Percentiles rank a stretch among this genome's conserved stretches.
These are phyloP conservation scores for Tortricodes alternella DNA, from an alignment of 2,888 invertebrate genomes.

Conservation along the genomic window DNA sequence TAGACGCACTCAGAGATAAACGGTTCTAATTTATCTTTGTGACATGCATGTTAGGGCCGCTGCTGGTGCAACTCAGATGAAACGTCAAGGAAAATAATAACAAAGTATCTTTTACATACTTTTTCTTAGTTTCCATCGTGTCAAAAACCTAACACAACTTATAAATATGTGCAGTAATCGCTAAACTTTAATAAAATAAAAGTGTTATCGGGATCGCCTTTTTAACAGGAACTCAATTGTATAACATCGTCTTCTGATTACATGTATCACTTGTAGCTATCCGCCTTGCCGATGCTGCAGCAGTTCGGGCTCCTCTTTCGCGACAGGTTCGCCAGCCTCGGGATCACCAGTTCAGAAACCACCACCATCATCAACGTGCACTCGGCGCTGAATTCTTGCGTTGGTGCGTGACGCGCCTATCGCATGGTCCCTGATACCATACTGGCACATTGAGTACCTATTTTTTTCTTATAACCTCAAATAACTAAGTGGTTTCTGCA, in stretches of 20 bases:
- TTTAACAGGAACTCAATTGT: too few species aligned
- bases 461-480: constrained; percentile 20
- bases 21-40: too few species aligned
- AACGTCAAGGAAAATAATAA: too few species aligned
- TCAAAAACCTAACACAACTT: too few species aligned
- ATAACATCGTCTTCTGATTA: neutral
- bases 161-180: too few species aligned
- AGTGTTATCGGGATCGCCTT: too few species aligned
- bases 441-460: constrained; percentile 37
- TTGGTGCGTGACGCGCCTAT: constrained; percentile 84
- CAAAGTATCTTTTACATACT: too few species aligned
- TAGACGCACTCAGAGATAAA: too few species aligned
- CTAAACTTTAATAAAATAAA: too few species aligned
- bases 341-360: constrained; percentile 85
- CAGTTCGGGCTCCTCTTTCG: constrained; percentile 88
- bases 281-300: constrained; percentile 86
- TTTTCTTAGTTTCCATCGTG: too few species aligned
- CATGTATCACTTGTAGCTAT: constrained; percentile 76
- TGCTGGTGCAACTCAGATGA: too few species aligned
- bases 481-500: neutral
- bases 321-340: constrained; percentile 83
- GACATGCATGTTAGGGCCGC: too few species aligned
- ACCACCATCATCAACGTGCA: constrained; percentile 88
- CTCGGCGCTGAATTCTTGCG: constrained; percentile 86
- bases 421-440: constrained; percentile 71